phyloP scores from a whole-genome alignment of 35 echinoderm and acorn worm species.

The Holothuria glaberrima region DNA sequence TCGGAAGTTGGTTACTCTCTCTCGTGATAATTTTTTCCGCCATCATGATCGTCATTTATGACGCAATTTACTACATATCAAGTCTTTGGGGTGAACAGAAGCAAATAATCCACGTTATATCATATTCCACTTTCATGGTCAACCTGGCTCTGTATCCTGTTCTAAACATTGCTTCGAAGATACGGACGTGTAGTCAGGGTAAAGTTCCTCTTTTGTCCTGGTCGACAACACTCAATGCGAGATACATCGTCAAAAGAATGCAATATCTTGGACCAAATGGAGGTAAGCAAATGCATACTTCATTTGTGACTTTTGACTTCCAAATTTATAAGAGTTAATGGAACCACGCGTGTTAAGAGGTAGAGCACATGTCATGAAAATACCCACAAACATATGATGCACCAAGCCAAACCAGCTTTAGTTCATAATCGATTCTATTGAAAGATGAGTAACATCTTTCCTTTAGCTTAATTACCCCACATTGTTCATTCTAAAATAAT shows the following conservation, averaged over 20 bases:
- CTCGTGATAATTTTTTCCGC: constrained; percentile 17
- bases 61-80: constrained; percentile 40
- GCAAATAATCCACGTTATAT: constrained; percentile 69
- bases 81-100: constrained; percentile 63
- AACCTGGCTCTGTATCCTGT: constrained; percentile 22
- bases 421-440: no score
- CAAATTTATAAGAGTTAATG: no score
- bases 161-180: constrained; percentile 16
- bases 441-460: no score
- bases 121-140: constrained; percentile 66
- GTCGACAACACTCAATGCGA: constrained; percentile 37
- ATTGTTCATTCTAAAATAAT: no score
- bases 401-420: no score
- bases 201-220: constrained; percentile 37
- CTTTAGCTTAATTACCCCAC: no score
- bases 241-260: constrained; percentile 71
- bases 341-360: no score
- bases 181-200: constrained; percentile 17
- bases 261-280: constrained; percentile 62
- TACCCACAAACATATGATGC: no score
- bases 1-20: constrained; percentile 70
- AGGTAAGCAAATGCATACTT: not conserved
- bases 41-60: constrained; percentile 58
- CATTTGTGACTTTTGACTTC: no score
- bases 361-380: no score